These are phyloP conservation scores for Vanessa atalanta DNA, from an alignment of 1,140 invertebrate species.

Conservation along the genomic window DNA sequence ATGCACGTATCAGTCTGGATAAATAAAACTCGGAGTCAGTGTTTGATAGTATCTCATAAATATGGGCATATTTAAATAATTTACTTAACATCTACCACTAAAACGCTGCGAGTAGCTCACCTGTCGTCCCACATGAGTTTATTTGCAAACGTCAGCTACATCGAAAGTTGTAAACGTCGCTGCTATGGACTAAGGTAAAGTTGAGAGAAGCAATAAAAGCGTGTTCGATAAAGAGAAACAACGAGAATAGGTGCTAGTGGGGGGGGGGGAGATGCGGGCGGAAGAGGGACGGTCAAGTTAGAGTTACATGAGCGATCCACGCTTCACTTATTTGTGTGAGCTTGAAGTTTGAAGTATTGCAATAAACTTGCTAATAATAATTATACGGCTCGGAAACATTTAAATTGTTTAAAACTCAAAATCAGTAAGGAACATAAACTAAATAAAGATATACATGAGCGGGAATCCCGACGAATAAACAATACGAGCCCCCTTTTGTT, in stretches of 20 bases:
- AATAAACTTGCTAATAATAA: background rate
- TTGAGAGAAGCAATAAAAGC: conserved; percentile 22
- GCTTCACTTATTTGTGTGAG: background rate
- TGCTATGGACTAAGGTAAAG: conserved; percentile 11
- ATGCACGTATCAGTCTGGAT: too few species aligned
- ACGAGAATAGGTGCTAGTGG: background rate
- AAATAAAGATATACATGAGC: background rate
- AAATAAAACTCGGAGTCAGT: too few species aligned
- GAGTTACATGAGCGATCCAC: background rate
- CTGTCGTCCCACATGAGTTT: background rate
- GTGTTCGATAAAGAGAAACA: conserved; percentile 23
- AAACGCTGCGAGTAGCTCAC: too few species aligned
- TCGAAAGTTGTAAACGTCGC: conserved; percentile 12
- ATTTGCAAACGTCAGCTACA: conserved; percentile 2
- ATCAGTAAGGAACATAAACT: background rate
- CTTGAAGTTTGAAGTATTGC: background rate
- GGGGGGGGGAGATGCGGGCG: background rate
- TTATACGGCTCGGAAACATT: too few species aligned
- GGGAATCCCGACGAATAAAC: background rate
- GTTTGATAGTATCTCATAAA: too few species aligned
- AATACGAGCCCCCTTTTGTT: background rate
- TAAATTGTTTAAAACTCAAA: background rate
- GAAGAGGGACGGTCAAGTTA: background rate
- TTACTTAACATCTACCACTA: too few species aligned
- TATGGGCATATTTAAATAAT: too few species aligned